A percentile compares a stretch with the other conserved stretches of the same genome.
phyloP scores from a whole-genome alignment of 2,113 vertebrate genomes.

The Leuciscus idus region DNA sequence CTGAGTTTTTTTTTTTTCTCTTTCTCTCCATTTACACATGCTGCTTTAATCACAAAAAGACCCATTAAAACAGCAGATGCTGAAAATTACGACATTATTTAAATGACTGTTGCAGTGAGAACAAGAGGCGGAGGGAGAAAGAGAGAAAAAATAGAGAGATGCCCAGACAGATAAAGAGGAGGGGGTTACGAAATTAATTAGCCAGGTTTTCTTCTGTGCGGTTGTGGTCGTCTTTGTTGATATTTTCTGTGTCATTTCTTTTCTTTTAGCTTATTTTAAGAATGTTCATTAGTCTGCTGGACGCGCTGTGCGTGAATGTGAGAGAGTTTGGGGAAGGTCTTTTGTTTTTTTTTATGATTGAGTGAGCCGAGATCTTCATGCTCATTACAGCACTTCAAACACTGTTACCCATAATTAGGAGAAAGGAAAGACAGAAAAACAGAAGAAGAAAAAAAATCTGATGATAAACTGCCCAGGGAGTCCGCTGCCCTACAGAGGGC shows the following conservation, averaged over 20 bases:
- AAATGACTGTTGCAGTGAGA: slow-evolving; percentile 69
- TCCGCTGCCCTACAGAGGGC: slow-evolving; percentile 1
- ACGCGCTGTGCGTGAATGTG: background rate
- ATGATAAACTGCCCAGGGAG: slow-evolving; percentile 44
- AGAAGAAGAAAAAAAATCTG: slow-evolving; percentile 32
- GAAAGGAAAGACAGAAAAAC: slow-evolving; percentile 45
- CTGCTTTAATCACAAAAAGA: slow-evolving; percentile 75
- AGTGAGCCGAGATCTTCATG: slow-evolving; percentile 58
- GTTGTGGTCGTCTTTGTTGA: slow-evolving; percentile 45
- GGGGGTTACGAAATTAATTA: slow-evolving; percentile 55
- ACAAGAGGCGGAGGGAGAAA: slow-evolving; percentile 62
- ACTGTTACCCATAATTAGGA: slow-evolving; percentile 28
- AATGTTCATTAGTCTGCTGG: slow-evolving; percentile 31
- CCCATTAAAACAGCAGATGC: slow-evolving; percentile 75
- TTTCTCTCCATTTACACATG: slow-evolving; percentile 61
- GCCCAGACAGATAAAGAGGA: slow-evolving; percentile 48
- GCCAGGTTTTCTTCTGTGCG: slow-evolving; percentile 31
- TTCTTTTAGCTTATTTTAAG: slow-evolving; percentile 40
- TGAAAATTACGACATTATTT: slow-evolving; percentile 77
- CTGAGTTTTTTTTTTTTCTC: slow-evolving; percentile 59
- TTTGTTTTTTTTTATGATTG: slow-evolving; percentile 64
- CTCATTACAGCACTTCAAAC: slow-evolving; percentile 68
- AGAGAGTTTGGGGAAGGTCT: slow-evolving; percentile 33
- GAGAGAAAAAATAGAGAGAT: slow-evolving; percentile 42
- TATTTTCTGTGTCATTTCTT: slow-evolving; percentile 37